Evolutionary conservation across 2,888 invertebrate genomes (phyloP).

Genomic region (Trissonchulus latispiculum): DNA sequence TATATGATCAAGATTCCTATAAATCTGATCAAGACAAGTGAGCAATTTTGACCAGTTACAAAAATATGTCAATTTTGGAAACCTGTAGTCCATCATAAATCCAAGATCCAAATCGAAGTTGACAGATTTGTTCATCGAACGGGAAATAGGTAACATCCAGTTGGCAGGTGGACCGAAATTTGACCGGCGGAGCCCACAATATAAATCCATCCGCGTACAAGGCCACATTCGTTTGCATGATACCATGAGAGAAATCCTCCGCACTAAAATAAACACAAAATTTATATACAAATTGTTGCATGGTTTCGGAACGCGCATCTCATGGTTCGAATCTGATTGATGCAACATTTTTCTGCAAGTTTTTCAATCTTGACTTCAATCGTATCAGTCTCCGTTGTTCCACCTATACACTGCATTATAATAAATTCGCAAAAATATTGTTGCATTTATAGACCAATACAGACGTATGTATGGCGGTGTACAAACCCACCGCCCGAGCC

Average conservation of each 20-base stretch:
- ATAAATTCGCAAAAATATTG: no score
- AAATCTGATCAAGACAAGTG: no score
- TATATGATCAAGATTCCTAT: no score
- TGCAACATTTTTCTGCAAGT: neutral
- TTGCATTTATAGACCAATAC: no score
- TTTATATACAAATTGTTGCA: no score
- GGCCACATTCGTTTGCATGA: constrained; percentile 53
- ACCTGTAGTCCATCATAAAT: constrained; percentile 50
- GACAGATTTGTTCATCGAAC: constrained; percentile 53
- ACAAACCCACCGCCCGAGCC: no score
- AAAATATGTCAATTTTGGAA: no score
- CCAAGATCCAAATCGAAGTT: constrained; percentile 52
- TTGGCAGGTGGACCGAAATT: constrained; percentile 41
- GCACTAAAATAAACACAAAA: constrained; percentile 47
- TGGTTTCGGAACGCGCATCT: neutral
- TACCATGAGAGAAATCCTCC: constrained; percentile 53
- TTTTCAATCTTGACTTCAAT: no score
- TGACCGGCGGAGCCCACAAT: constrained; percentile 45
- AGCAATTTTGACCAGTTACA: no score
- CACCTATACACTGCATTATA: no score
- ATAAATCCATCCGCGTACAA: constrained; percentile 47
- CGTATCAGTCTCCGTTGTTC: no score
- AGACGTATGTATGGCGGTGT: no score
- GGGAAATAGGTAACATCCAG: constrained; percentile 53
- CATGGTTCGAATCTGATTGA: neutral